A percentile compares a stretch with the other conserved stretches of the same genome.
Conservation (phyloP, 2,888 invertebrate genomes). For the Chymomyza caudatula region DNA sequence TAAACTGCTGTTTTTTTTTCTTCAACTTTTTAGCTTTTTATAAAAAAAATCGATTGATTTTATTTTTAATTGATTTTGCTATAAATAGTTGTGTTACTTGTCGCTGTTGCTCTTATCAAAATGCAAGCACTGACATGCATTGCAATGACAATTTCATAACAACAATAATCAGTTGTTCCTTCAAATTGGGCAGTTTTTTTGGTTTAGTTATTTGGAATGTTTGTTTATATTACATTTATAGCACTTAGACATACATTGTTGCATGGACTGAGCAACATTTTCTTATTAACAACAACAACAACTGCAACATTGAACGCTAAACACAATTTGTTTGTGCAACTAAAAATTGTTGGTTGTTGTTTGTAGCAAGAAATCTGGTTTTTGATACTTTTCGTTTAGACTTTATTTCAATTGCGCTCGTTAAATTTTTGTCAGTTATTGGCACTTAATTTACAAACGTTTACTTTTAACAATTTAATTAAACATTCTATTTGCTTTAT, state of each 20-base stretch:
- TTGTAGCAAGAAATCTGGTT: not conserved
- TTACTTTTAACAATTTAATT: conserved; percentile 3
- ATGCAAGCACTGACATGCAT: not conserved
- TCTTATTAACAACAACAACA: not conserved
- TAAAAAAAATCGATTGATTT: conserved; percentile 8
- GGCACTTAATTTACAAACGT: not conserved
- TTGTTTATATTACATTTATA: not conserved
- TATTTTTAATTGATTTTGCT: conserved; percentile 11
- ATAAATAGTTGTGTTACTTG: conserved; percentile 5
- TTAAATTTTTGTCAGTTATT: not conserved
- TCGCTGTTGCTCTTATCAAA: conserved; percentile 3
- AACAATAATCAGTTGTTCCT: not conserved
- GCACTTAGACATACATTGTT: not conserved
- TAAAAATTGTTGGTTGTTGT: not conserved
- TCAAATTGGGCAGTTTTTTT: not conserved
- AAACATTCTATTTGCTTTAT: not conserved
- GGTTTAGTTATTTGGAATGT: not conserved
- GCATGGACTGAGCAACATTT: not conserved
- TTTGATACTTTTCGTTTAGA: not conserved
- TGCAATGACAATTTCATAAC: not conserved
- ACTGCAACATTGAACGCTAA: conserved; percentile 8
- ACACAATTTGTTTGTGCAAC: not conserved
- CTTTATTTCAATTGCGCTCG: not conserved
- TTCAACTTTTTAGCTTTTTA: not conserved
- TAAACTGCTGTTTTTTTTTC: conserved; percentile 16